Conservation (phyloP, 2,888 invertebrate genomes). For the Siphonodentalium dalli region DNA sequence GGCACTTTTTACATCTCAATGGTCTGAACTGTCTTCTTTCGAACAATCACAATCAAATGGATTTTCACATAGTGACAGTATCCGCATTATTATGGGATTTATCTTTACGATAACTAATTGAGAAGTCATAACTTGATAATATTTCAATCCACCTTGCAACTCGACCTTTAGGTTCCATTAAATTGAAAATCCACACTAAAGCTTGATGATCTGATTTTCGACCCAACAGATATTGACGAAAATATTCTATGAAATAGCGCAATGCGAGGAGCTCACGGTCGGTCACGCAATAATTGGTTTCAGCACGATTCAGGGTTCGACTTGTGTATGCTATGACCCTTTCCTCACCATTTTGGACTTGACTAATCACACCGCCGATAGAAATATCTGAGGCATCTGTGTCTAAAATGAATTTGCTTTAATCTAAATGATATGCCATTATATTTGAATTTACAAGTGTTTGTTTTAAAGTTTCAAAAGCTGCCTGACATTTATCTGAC, state of each 20-base stretch:
- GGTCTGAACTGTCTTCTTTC: constrained; percentile 4
- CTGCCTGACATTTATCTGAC: constrained; percentile 1
- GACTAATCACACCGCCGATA: constrained; percentile 28
- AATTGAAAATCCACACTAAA: constrained; percentile 22
- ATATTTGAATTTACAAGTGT: constrained; percentile 1
- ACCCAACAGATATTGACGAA: constrained; percentile 21
- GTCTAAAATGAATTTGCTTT: constrained; percentile 23
- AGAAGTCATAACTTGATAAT: constrained; percentile 24
- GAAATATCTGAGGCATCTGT: constrained; percentile 22
- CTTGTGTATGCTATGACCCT: constrained; percentile 21
- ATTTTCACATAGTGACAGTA: constrained; percentile 22
- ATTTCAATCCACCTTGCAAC: constrained; percentile 27
- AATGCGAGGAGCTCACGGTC: constrained; percentile 22
- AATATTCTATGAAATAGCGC: constrained; percentile 15
- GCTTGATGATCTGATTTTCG: constrained; percentile 22
- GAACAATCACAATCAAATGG: constrained; percentile 25
- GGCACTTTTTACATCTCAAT: too few relatives aligned
- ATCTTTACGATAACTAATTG: constrained; percentile 24
- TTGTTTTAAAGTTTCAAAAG: background rate
- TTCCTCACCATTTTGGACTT: constrained; percentile 6
- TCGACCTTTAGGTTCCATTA: constrained; percentile 26
- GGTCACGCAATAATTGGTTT: constrained; percentile 25
- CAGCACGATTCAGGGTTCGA: constrained; percentile 19
- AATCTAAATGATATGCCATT: constrained; percentile 11
- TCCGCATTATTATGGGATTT: constrained; percentile 28